Base-by-base conservation (phyloP, 2,113 vertebrate genomes). In the Cettia cetti region DNA sequence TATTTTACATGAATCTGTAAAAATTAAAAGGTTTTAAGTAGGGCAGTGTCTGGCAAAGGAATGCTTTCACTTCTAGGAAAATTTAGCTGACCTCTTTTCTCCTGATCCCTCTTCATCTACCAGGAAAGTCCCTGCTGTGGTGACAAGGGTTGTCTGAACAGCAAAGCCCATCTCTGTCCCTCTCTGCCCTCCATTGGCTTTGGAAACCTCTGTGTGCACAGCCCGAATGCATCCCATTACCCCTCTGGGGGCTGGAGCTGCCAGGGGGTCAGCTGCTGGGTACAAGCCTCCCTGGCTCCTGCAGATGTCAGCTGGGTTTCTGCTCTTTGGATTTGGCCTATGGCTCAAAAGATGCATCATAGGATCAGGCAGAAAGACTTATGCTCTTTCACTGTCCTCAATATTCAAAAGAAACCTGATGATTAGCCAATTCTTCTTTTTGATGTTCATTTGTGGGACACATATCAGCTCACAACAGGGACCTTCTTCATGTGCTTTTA, bases 401-500 rank as follows among this genome's bases (percentile, higher is more conserved):
- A 42, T 84, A 72, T 33, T 92, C 7, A 68, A 68, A 91, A 57
- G 31, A 84, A 82, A 64, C 18, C 19, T 16, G 22, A 71, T 91
- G 60, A 89, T 84, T 84, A 87, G 57, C 8, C 45, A 63, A 37
- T 70, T 1, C 14, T 71, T 39, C 82, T 90, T 87, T 90, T 72
- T 65, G 35, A 64, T 82, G 31, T 69, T 94, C 57, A 39, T 49
- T 87, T 81, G 52, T 6, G 28, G 74, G 64, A 72, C 30, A 45
- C 31, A 16, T 45, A 82, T 28, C 53, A 50, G 78, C 53, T 91
- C 37, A 49, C 89, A 82, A 92, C 31, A 76, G 83, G 86, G 68
- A 91, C 60, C 13, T 59, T 60, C 74, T 71, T 49, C n/a, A 42
- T 82, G 65, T 45, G 37, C 77, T 95, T 96, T 95, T 91, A 84